Evolutionary conservation across 2,888 invertebrate species (phyloP).

Genomic region (Agriotes lineatus): DNA sequence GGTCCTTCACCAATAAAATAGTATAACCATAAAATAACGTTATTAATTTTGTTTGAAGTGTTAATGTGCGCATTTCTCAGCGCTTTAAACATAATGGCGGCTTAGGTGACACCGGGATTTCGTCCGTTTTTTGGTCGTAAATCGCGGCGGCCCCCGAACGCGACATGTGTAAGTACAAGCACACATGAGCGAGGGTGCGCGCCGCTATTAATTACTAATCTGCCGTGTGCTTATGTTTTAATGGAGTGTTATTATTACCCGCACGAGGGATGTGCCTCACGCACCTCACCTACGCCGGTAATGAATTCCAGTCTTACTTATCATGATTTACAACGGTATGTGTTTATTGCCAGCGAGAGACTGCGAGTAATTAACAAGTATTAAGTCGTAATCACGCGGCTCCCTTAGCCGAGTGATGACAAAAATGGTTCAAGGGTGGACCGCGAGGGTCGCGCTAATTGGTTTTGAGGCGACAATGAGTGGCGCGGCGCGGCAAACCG

Average conservation of each 20-base stretch:
- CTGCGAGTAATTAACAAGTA: conserved; percentile 56
- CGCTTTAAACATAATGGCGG: conserved; percentile 35
- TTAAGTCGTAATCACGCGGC: conserved; percentile 55
- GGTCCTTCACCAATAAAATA: conserved; percentile 42
- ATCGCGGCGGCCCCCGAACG: conserved; percentile 31
- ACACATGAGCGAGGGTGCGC: conserved; percentile 40
- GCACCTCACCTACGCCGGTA: conserved; percentile 49
- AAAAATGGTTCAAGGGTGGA: conserved; percentile 44
- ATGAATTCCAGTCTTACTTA: conserved; percentile 51
- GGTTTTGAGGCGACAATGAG: conserved; percentile 47
- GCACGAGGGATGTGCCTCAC: conserved; percentile 53
- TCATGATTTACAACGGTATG: conserved; percentile 55
- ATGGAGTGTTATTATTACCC: conserved; percentile 59
- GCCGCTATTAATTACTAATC: conserved; percentile 59
- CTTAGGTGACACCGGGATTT: conserved; percentile 33
- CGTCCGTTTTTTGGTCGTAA: conserved; percentile 41
- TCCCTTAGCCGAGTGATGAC: conserved; percentile 44
- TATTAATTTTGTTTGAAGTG: conserved; percentile 54
- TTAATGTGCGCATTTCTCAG: conserved; percentile 51
- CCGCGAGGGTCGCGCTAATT: conserved; percentile 46
- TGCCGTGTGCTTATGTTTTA: conserved; percentile 59
- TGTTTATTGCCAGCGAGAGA: conserved; percentile 57
- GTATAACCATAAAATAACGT: conserved; percentile 50
- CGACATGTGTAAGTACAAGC: conserved; percentile 38
- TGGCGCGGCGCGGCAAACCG: conserved; percentile 40